Percentiles rank a stretch among this genome's conserved stretches.
Evolutionary conservation across 2,888 invertebrate species (phyloP).

Genomic region (Quadriops clusia): DNA sequence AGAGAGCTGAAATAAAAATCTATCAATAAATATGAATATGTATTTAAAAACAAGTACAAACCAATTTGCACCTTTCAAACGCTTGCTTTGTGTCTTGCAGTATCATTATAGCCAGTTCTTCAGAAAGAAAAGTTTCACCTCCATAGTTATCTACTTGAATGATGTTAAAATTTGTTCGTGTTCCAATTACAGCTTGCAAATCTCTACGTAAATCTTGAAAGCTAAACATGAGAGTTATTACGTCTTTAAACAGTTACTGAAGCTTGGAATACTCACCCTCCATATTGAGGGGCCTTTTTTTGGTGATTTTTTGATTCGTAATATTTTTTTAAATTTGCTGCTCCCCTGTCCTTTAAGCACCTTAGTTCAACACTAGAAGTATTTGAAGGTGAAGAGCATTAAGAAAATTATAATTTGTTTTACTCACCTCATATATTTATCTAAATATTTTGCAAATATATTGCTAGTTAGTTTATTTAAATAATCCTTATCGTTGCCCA

Average conservation of each 20-base stretch:
- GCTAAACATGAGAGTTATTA: conserved; percentile 33
- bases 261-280: conserved; percentile 52
- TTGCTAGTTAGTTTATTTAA: conserved; percentile 66
- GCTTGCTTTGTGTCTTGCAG: conserved; percentile 84
- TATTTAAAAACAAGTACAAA: conserved; percentile 31
- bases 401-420: conserved; percentile 3
- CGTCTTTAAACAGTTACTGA: conserved; percentile 1
- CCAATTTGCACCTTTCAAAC: conserved; percentile 75
- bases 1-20: conserved; percentile 50
- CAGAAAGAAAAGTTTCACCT: conserved; percentile 92
- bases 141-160: conserved; percentile 93
- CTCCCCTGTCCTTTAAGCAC: conserved; percentile 66
- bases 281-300: conserved; percentile 82
- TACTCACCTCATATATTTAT: conserved; percentile 59
- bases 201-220: conserved; percentile 89
- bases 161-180: conserved; percentile 84
- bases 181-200: conserved; percentile 85
- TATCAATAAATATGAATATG: conserved; percentile 1
- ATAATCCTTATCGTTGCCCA: conserved; percentile 68
- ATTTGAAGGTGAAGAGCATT: too few species aligned
- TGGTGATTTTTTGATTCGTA: conserved; percentile 90
- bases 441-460: conserved; percentile 69
- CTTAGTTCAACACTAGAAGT: conserved; percentile 57
- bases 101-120: conserved; percentile 83
- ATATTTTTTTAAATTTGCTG: conserved; percentile 65